Conservation (phyloP, 2,113 vertebrate species). For the Megaleporinus macrocephalus region DNA sequence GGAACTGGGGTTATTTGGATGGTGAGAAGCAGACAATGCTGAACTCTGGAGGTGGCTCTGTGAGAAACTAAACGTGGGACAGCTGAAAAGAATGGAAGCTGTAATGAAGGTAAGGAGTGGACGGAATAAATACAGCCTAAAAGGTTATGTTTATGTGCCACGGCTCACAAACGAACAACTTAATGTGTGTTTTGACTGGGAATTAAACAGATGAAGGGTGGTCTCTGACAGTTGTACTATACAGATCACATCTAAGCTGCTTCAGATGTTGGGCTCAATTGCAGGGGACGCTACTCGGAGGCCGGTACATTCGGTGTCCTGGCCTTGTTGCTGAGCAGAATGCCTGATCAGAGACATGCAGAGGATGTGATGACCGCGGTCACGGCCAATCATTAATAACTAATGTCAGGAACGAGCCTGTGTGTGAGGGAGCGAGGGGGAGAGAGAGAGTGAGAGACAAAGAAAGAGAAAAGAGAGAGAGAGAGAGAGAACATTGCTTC, state of each 20-base stretch:
- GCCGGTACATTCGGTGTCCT: constrained; percentile 14
- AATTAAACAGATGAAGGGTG: too few relatives aligned
- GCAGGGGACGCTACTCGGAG: constrained; percentile 24
- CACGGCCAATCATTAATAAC: constrained; percentile 47
- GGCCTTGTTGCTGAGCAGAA: constrained; percentile 28
- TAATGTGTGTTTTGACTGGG: too few relatives aligned
- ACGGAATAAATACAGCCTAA: too few relatives aligned
- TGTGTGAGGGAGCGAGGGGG: not conserved
- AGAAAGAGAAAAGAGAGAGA: constrained; percentile 15
- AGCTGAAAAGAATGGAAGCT: too few relatives aligned
- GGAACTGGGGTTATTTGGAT: too few relatives aligned
- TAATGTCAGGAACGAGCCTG: constrained; percentile 31
- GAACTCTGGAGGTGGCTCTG: too few relatives aligned
- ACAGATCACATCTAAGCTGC: constrained; percentile 8
- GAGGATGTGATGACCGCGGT: constrained; percentile 36
- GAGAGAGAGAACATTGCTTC: not conserved
- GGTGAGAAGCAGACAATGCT: too few relatives aligned
- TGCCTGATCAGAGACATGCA: constrained; percentile 30
- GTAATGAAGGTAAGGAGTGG: too few relatives aligned
- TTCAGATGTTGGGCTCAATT: constrained; percentile 32
- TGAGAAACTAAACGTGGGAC: too few relatives aligned
- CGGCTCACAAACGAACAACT: too few relatives aligned
- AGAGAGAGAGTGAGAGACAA: not conserved
- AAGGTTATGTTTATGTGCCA: too few relatives aligned
- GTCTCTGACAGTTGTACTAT: too few relatives aligned